Conservation (phyloP, 2,888 invertebrate species). For the Pseudoips prasinana region DNA sequence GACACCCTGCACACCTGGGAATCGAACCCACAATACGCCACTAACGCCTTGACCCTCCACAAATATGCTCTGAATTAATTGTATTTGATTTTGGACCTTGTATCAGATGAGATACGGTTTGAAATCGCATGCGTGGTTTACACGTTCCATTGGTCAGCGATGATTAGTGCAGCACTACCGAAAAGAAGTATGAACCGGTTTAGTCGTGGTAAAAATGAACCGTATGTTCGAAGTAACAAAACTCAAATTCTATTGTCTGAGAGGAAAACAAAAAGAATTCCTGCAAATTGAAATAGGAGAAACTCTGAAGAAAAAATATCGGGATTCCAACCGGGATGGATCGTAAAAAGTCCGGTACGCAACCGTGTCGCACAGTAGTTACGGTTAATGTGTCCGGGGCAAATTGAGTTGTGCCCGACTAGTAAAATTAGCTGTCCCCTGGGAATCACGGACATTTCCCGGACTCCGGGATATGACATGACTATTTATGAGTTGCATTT, state of each 20-base stretch:
- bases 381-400: constrained; percentile 75
- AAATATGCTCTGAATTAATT: constrained; percentile 30
- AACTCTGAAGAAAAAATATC: constrained; percentile 49
- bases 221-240: constrained; percentile 22
- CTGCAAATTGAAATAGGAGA: constrained; percentile 76
- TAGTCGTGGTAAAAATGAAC: constrained; percentile 29
- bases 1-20: constrained; percentile 78
- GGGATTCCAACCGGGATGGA: constrained; percentile 51
- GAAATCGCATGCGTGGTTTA: constrained; percentile 20
- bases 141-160: constrained; percentile 59
- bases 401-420: constrained; percentile 76
- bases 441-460: constrained; percentile 41
- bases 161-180: constrained; percentile 54
- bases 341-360: constrained; percentile 73
- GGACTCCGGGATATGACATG: constrained; percentile 33
- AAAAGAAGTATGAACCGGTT: constrained; percentile 40
- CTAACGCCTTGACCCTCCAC: constrained; percentile 70
- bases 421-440: constrained; percentile 70
- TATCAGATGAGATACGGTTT: constrained; percentile 16
- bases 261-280: constrained; percentile 45
- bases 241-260: constrained; percentile 8
- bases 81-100: constrained; percentile 37
- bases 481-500: constrained; percentile 31
- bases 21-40: constrained; percentile 77
- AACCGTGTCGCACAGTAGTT: constrained; percentile 74